Base-by-base conservation (phyloP, 1,140 invertebrate species). In the Orius insidiosus region DNA sequence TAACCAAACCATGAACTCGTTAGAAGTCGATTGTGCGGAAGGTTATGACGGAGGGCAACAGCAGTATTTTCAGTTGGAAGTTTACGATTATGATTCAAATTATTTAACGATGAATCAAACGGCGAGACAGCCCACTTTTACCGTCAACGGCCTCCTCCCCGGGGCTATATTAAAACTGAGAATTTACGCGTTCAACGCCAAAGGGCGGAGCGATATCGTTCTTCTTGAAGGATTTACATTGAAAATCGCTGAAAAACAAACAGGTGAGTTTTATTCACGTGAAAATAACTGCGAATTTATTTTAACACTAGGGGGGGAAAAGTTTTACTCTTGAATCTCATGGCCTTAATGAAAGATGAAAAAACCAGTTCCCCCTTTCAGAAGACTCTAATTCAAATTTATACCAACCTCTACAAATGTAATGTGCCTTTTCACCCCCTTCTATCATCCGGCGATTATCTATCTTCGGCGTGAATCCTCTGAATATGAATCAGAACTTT, bases 111-210 rank as follows among this genome's bases (percentile, higher is more conserved):
- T 70, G 4, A 83, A 82, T 59, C 65, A 77, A 9, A 75, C 76
- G n/a, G 72, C 74, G 11, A 71, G 67, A 46, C 61, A 66, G n/a
- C 75, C 80, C 0, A 63, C 67, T 13, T 77, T 85, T 56, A 70
- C 69, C 10, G 75, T 83, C 1, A 71, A 70, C 48, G 76, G 72
- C 1, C 62, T 86, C 11, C 73, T 75, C 38, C 68, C 80, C 0
- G 81, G 78, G 2, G 71, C 70, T 48, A 65, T 73, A 19, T 69
- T 85, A 15, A 70, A 72, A 43, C 74, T 86, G 60, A 63, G 71
- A 36, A 65, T 86, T 3, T 89, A 83, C 58, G 79, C 85, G 1
- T 73, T 79, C 33, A 92, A 92, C 62, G 74, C 78, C 16, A 88
- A 87, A 60, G 87, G 86, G 16, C 68, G 75, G 33, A 87, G 84